Evolutionary conservation across 2,113 vertebrate genomes (phyloP).

Genomic region (Himantopus leucocephalus): DNA sequence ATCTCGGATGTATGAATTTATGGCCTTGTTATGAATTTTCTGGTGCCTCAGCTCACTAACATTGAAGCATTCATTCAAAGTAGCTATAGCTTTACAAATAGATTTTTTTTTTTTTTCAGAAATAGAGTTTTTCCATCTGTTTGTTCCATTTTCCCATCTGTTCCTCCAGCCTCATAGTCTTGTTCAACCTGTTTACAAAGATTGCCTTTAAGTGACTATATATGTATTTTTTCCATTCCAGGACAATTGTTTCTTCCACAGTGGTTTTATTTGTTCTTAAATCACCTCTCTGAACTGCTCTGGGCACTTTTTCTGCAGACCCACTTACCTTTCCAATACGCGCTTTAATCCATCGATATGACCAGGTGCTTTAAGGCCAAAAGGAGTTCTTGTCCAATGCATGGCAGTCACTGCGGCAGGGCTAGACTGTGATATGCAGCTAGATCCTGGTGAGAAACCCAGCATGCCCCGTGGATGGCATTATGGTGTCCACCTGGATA

Average conservation of each 20-base stretch:
- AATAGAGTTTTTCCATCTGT: slow-evolving; percentile 71
- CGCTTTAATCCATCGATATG: neutral
- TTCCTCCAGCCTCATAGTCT: slow-evolving; percentile 59
- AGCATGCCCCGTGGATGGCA: neutral
- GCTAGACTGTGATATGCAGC: neutral
- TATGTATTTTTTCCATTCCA: neutral
- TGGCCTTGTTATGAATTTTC: neutral
- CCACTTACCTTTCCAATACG: neutral
- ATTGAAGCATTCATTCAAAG: slow-evolving; percentile 19
- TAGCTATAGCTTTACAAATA: slow-evolving; percentile 55
- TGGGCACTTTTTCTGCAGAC: neutral
- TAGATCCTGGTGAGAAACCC: neutral
- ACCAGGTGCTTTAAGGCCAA: accelerated
- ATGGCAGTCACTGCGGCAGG: neutral
- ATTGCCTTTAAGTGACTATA: slow-evolving; percentile 36
- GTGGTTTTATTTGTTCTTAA: neutral
- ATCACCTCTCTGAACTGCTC: neutral
- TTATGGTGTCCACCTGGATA: neutral
- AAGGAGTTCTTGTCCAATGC: neutral
- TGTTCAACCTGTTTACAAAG: slow-evolving; percentile 63
- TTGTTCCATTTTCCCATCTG: slow-evolving; percentile 72
- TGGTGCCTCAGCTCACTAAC: slow-evolving; percentile 8
- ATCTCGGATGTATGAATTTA: neutral
- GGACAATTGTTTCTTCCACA: neutral
- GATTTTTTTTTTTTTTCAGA: slow-evolving; percentile 17